Evolutionary conservation across 2,797 vertebrate species (phyloP), one percentile per base, ranked within the genome.

Genomic region (Cryptoblepharus egeriae): DNA sequence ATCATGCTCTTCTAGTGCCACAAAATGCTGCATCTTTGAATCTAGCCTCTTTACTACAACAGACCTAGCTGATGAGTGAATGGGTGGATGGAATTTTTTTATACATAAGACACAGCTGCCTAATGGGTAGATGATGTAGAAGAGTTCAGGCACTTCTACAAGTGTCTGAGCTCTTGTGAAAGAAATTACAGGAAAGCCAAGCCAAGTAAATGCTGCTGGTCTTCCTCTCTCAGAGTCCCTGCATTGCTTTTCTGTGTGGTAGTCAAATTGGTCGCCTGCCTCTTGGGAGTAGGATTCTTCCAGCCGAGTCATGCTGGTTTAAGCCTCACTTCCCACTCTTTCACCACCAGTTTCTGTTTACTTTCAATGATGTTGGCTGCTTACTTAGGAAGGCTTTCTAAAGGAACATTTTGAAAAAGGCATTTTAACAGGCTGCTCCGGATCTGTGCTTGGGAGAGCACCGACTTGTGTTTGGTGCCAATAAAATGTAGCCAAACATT

Each of bases 161-260:
- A 85, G 58, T 28, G 42, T 64, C 77, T 0, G 24, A 42, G 72
- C 64, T 75, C 80, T 83, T 75, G 32, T 63, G 70, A 84, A 87
- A 57, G 75, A 69, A 88, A 91, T 84, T 0, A 1, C 79, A 77
- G 52, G 80, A n/a, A 75, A 88, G 82, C 42, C 30, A 70, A 91
- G 57, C 49, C 49, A 16, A 52, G 49, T 52, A 6, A 52, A 39
- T 32, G 4, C 0, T 64, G 72, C 81, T 84, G 89, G 78, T 82
- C 76, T 87, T 65, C 18, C 22, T 67, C 28, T 12, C 65, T 77
- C 82, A 73, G 30, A 9, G 10, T 92, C 76, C 86, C 68, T 32
- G 87, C 65, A 37, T 64, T 90, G 75, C 0, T 82, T 71, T 74
- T 77, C 49, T 65, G 37, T 70, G 73, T 80, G 55, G 79, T 91